These are phyloP conservation scores for Xenopus laevis DNA, from an alignment of 2,113 vertebrate genomes.

Conservation along the genomic window DNA sequence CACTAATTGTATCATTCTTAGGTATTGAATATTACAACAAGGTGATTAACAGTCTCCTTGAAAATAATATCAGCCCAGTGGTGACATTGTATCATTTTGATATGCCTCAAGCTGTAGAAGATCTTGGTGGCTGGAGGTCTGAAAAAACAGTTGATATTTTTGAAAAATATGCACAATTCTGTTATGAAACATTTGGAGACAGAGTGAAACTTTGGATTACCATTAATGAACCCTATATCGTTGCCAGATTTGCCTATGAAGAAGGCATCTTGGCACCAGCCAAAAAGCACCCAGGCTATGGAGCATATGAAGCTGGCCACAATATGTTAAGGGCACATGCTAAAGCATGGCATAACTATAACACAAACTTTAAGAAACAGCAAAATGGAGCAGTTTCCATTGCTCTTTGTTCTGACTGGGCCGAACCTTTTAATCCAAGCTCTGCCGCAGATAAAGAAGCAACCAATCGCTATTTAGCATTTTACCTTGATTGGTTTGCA, in stretches of 20 bases:
- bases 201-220: constrained; percentile 76
- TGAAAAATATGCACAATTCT: constrained; percentile 69
- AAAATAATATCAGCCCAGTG: constrained; percentile 60
- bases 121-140: constrained; percentile 66
- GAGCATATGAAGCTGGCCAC: constrained; percentile 65
- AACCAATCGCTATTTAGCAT: constrained; percentile 58
- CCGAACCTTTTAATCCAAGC: constrained; percentile 57
- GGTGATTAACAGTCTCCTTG: constrained; percentile 69
- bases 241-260: constrained; percentile 61
- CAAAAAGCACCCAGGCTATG: constrained; percentile 57
- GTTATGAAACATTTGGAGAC: constrained; percentile 74
- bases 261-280: constrained; percentile 60
- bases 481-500: constrained; percentile 71
- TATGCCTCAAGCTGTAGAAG: constrained; percentile 72
- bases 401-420: constrained; percentile 67
- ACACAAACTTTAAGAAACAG: constrained; percentile 57
- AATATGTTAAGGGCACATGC: constrained; percentile 72
- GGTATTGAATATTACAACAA: constrained; percentile 74
- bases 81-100: constrained; percentile 74
- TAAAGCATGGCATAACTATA: constrained; percentile 72
- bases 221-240: constrained; percentile 68
- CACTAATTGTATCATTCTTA: constrained; percentile 42
- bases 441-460: constrained; percentile 58
- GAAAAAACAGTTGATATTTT: constrained; percentile 58
- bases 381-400: constrained; percentile 66